phyloP scores from a whole-genome alignment of 2,888 invertebrate species.

The Neuroscelio doddi region DNA sequence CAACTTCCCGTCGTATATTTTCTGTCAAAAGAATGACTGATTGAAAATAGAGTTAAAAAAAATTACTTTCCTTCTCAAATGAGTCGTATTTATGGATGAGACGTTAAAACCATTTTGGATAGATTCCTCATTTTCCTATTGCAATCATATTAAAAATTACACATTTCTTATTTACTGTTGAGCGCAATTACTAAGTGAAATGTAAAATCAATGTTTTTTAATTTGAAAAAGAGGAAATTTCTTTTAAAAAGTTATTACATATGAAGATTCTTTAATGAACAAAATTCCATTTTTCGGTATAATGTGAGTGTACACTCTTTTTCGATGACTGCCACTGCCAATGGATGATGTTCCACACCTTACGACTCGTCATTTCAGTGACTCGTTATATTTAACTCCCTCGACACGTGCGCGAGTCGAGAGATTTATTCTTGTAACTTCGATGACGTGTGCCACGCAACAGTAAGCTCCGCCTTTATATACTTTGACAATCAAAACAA shows the following conservation, averaged over 20 bases:
- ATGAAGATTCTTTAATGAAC: too few species aligned
- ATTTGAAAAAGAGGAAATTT: constrained; percentile 6
- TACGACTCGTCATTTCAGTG: constrained; percentile 43
- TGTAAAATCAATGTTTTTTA: too few species aligned
- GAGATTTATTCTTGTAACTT: constrained; percentile 47
- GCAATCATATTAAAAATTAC: too few species aligned
- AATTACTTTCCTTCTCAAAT: constrained; percentile 5
- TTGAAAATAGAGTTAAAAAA: constrained; percentile 10
- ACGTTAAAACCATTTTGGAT: not conserved
- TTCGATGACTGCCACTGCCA: constrained; percentile 41
- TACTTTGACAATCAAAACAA: constrained; percentile 40
- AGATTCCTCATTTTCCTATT: not conserved
- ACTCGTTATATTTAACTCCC: constrained; percentile 42
- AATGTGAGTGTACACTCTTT: constrained; percentile 32
- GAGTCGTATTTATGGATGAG: constrained; percentile 18
- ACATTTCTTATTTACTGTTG: too few species aligned
- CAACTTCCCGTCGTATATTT: not conserved
- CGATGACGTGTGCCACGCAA: constrained; percentile 40
- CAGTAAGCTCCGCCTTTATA: constrained; percentile 31
- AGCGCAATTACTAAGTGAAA: too few species aligned
- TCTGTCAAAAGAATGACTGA: not conserved
- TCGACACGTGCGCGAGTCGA: constrained; percentile 43
- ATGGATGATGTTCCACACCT: constrained; percentile 46
- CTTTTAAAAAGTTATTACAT: too few species aligned
- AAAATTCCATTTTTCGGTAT: too few species aligned